Percentiles rank a stretch among this genome's conserved stretches.
These are phyloP conservation scores for Ceratoteleas bidentatus DNA, from an alignment of 1,140 invertebrate species.

Conservation along the genomic window DNA sequence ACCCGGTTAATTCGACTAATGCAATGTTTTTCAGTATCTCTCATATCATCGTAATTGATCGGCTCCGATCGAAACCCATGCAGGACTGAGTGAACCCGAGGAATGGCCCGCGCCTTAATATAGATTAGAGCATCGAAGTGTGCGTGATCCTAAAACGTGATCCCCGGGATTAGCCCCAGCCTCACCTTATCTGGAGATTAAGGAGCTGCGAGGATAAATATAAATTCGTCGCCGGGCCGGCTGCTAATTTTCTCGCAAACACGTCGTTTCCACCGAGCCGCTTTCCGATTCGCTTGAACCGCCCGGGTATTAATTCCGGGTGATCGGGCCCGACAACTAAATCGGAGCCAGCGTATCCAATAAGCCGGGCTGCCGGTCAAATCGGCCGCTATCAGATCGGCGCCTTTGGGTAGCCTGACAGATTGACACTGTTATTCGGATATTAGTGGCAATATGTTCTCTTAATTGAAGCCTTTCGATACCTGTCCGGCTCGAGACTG, in stretches of 20 bases:
- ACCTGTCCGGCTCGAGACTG: background rate
- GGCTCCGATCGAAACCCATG: slow-evolving; percentile 30
- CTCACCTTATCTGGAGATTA: slow-evolving; percentile 70
- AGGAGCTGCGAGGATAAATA: slow-evolving; percentile 71
- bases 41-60: too few species aligned
- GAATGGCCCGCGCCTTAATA: slow-evolving; percentile 39
- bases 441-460: slow-evolving; percentile 80
- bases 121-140: slow-evolving; percentile 59
- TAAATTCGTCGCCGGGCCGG: slow-evolving; percentile 66
- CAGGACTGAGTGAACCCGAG: slow-evolving; percentile 25
- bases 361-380: slow-evolving; percentile 70
- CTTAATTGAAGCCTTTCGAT: slow-evolving; percentile 74
- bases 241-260: slow-evolving; percentile 65
- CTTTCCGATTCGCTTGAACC: slow-evolving; percentile 59
- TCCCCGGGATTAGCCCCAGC: slow-evolving; percentile 24
- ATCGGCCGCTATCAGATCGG: slow-evolving; percentile 73
- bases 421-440: slow-evolving; percentile 78
- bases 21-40: too few species aligned
- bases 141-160: slow-evolving; percentile 35
- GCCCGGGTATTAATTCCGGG: slow-evolving; percentile 75
- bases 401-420: slow-evolving; percentile 76
- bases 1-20: too few species aligned
- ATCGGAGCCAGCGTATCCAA: slow-evolving; percentile 77
- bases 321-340: slow-evolving; percentile 78
- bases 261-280: slow-evolving; percentile 30